These are phyloP conservation scores for Trigoniulus corallinus DNA, from an alignment of 1,140 invertebrate genomes.

Conservation along the genomic window DNA sequence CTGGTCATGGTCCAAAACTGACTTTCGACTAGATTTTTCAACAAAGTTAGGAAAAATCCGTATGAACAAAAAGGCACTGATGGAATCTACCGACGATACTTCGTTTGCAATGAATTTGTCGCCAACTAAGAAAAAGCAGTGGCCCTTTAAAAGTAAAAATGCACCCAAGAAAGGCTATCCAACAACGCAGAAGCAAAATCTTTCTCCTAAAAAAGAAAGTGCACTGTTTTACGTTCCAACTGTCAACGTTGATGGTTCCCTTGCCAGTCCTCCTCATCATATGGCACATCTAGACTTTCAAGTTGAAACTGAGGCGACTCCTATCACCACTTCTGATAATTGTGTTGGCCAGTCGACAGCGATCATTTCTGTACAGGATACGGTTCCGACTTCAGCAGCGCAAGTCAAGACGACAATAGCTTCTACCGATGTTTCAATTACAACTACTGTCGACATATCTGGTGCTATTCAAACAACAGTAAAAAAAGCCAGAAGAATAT, in stretches of 20 bases:
- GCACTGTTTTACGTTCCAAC: conserved; percentile 13
- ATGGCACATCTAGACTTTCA: no score
- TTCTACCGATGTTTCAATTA: not conserved
- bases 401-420: not conserved
- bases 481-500: not conserved
- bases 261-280: not conserved
- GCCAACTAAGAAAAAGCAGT: no score
- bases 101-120: no score
- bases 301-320: not conserved
- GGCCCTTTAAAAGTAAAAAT: conserved; percentile 11
- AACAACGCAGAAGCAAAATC: conserved; percentile 13
- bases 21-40: conserved; percentile 16
- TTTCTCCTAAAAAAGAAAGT: conserved; percentile 14
- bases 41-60: conserved; percentile 16
- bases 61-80: conserved; percentile 17
- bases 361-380: not conserved
- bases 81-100: conserved; percentile 11
- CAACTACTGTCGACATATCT: no score
- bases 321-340: not conserved
- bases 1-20: conserved; percentile 18
- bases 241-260: conserved; percentile 10
- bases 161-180: conserved; percentile 8
- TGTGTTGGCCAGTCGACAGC: not conserved
- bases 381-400: not conserved
- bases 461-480: no score